Evolutionary conservation across 2,113 vertebrate genomes (phyloP), one percentile per base, ranked within the genome.

Genomic region (Siniperca chuatsi): DNA sequence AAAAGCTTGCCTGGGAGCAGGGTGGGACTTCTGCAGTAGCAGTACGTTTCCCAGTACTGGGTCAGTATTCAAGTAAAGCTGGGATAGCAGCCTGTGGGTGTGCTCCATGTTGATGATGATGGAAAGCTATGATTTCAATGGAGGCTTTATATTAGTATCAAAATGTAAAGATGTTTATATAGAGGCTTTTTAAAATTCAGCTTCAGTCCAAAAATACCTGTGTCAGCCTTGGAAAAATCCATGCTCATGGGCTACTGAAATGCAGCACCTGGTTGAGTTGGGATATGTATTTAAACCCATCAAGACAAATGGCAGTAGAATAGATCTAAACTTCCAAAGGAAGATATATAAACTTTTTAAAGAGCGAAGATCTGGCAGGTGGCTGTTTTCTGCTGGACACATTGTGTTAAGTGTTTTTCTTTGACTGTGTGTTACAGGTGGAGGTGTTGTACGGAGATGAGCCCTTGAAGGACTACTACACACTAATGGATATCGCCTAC

Each of bases 401-500:
- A 0, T 4, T 25, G 50, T 42, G 55, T 33, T 72, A 29, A 76
- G 25, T 62, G 46, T 0, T 37, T 50, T n/a, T 29, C 29, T 29
- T 2, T 13, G 18, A 18, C 15, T 60, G 57, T 87, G 57, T 79
- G 50, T 81, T 80, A 0, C 93, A 98, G 98, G 97, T 98, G 90
- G 98, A 98, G 87, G 97, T 98, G 29, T 92, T 98, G 60, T 98
- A 98, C 0, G 97, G 97, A 79, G 97, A 98, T 0, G 98, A 98
- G 76, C 97, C 97, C 0, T 91, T 98, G 85, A 98, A 98, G 95
- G 98, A 98, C 62, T 98, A 98, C 88, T 98, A 98, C 93, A 98
- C 98, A 35, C 97, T 98, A 89, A 97, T 98, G 97, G 98, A 98
- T 73, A 98, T 98, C 0, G 96, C 98, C 62, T 98, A 98, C 90